Conservation (phyloP, 2,888 invertebrate species). For the Caenorhabditis angaria region DNA sequence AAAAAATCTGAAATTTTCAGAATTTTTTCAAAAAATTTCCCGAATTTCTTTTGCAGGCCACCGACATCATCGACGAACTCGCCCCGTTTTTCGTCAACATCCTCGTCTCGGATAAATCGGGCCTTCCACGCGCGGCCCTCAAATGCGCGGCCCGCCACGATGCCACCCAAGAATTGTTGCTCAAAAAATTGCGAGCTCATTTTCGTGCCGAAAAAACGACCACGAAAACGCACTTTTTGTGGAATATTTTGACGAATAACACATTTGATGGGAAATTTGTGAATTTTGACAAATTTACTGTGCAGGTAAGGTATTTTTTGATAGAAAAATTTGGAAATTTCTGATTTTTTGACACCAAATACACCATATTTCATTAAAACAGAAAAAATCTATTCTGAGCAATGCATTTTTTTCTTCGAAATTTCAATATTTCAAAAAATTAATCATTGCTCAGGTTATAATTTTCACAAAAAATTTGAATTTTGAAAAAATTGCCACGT, state of each 20-base stretch:
- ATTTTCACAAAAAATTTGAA: too few species aligned
- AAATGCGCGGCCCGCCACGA: constrained; percentile 31
- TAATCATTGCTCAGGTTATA: too few species aligned
- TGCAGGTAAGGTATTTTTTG: constrained; percentile 21
- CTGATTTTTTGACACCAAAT: too few species aligned
- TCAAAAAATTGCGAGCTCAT: constrained; percentile 38
- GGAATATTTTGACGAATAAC: constrained; percentile 54
- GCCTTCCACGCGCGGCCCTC: constrained; percentile 31
- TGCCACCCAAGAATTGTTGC: constrained; percentile 31
- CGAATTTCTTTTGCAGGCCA: constrained; percentile 29
- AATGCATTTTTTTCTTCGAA: too few species aligned
- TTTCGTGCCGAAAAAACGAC: constrained; percentile 40
- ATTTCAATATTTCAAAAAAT: too few species aligned
- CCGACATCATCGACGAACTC: constrained; percentile 46
- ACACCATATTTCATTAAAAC: too few species aligned
- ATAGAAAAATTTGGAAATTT: not conserved
- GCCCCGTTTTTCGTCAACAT: constrained; percentile 36
- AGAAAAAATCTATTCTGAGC: too few species aligned
- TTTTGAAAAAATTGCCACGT: too few species aligned
- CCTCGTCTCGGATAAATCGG: constrained; percentile 29
- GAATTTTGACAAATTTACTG: constrained; percentile 29
- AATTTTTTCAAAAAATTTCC: not conserved
- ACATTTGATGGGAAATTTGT: constrained; percentile 29
- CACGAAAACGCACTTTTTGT: constrained; percentile 44
- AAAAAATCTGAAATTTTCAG: not conserved